These are phyloP conservation scores for Sanderia malayensis DNA, from an alignment of 30 jellyfish, hydroid and myxozoan genomes.

Conservation along the genomic window DNA sequence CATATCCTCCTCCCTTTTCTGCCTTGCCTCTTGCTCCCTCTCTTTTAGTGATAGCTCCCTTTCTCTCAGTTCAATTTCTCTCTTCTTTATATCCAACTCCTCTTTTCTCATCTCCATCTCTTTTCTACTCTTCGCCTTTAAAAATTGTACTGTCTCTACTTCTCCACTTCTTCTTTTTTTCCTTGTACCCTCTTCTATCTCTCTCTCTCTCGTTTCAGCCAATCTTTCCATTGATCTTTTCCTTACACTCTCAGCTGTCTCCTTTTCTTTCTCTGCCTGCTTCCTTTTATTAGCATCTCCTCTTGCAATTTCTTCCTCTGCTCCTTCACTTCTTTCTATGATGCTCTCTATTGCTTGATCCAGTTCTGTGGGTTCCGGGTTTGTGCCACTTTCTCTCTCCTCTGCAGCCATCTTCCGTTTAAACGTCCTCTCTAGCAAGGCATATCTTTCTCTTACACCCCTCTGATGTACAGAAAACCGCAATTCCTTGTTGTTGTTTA, in stretches of 20 bases:
- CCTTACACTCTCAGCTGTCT: too few species aligned
- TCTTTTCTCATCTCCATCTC: slow-evolving; percentile 9
- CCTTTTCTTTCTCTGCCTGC: slow-evolving; percentile 2
- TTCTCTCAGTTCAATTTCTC: neutral
- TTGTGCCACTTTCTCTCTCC: slow-evolving; percentile 19
- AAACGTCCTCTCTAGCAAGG: too few species aligned
- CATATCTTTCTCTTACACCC: slow-evolving; percentile 14
- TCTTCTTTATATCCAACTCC: neutral
- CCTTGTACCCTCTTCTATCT: neutral
- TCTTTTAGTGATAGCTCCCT: neutral
- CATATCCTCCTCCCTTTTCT: slow-evolving; percentile 6
- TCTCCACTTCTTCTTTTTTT: neutral
- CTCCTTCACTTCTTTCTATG: neutral
- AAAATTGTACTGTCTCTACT: slow-evolving; percentile 20
- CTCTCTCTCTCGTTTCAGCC: neutral
- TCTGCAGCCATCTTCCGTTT: neutral
- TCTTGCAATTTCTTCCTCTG: neutral
- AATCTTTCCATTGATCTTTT: slow-evolving; percentile 17
- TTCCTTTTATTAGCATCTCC: neutral
- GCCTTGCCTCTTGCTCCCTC: neutral
- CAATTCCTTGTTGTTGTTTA: slow-evolving; percentile 4
- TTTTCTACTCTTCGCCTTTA: neutral
- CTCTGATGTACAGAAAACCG: neutral
- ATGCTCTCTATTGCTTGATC: slow-evolving; percentile 18
- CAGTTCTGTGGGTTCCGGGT: slow-evolving; percentile 11